Percentiles rank a stretch among this genome's conserved stretches.
These are phyloP conservation scores for Aegotheles bennettii DNA, from an alignment of 2,113 vertebrate species.

Conservation along the genomic window DNA sequence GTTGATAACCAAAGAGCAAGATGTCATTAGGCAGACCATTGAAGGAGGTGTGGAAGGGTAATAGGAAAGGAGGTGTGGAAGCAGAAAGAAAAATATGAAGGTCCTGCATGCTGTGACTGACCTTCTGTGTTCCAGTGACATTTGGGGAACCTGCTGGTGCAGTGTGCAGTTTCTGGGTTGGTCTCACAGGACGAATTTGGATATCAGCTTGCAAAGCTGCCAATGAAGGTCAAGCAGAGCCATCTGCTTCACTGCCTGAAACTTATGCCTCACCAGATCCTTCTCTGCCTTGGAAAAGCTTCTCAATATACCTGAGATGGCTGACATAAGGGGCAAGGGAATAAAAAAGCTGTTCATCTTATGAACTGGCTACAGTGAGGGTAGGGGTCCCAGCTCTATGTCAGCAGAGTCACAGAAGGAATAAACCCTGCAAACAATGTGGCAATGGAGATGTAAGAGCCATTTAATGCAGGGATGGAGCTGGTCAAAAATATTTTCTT, in stretches of 20 bases:
- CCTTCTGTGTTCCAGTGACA: too few species aligned
- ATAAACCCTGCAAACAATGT: background rate
- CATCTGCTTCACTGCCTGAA: fast-evolving
- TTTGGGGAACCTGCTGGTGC: background rate
- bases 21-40: background rate
- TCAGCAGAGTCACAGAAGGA: background rate
- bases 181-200: background rate
- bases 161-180: background rate
- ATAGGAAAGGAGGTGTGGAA: background rate
- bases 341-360: background rate
- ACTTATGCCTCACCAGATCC: background rate
- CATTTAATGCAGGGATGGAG: fast-evolving
- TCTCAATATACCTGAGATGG: background rate
- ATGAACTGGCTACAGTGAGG: background rate
- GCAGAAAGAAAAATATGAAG: background rate
- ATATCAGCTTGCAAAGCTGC: background rate
- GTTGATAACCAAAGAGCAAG: background rate
- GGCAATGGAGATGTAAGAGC: background rate
- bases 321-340: background rate
- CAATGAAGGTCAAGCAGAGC: background rate
- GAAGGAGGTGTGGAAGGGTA: background rate
- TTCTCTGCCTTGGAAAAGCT: background rate
- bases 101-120: background rate
- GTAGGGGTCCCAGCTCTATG: background rate
- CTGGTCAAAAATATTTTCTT: background rate